A percentile compares a stretch with the other conserved stretches of the same genome.
These are phyloP conservation scores for Piscicola geometra DNA, from an alignment of 2,888 invertebrate genomes.

Conservation along the genomic window DNA sequence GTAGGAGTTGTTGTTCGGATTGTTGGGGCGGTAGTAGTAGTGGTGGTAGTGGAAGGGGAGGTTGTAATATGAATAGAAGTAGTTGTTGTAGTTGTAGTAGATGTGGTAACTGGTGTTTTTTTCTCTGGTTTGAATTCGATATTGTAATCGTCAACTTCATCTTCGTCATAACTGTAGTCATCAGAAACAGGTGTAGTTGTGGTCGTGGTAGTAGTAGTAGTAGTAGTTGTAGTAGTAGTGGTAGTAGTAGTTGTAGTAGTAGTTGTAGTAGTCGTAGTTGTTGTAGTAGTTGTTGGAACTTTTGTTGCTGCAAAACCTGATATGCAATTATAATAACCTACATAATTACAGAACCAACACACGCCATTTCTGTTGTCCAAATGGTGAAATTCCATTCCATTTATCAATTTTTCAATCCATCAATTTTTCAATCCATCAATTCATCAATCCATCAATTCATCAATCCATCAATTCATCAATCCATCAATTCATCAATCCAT, in stretches of 20 bases:
- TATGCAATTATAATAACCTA: neutral
- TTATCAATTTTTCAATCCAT: too few relatives aligned
- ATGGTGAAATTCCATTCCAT: too few relatives aligned
- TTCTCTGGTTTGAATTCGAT: neutral
- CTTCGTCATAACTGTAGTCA: neutral
- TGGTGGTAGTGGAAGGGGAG: neutral
- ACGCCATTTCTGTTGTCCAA: too few relatives aligned
- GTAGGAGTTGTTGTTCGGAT: neutral
- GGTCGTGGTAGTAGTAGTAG: neutral
- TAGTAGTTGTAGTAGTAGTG: constrained; percentile 27
- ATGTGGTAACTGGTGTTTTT: constrained; percentile 4
- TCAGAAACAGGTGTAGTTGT: neutral
- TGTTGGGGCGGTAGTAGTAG: neutral
- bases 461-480: too few relatives aligned
- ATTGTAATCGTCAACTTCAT: neutral
- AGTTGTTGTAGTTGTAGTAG: constrained; percentile 28
- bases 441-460: too few relatives aligned
- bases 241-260: constrained; percentile 28
- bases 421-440: too few relatives aligned
- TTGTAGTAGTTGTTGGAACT: constrained; percentile 17
- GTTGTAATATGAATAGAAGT: constrained; percentile 3
- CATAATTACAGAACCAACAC: too few relatives aligned
- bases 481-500: too few relatives aligned
- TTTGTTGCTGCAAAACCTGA: neutral
- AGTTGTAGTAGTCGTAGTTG: constrained; percentile 20